These are phyloP conservation scores for Mandrillus leucophaeus DNA, from an alignment of 2,113 vertebrate genomes.

Conservation along the genomic window DNA sequence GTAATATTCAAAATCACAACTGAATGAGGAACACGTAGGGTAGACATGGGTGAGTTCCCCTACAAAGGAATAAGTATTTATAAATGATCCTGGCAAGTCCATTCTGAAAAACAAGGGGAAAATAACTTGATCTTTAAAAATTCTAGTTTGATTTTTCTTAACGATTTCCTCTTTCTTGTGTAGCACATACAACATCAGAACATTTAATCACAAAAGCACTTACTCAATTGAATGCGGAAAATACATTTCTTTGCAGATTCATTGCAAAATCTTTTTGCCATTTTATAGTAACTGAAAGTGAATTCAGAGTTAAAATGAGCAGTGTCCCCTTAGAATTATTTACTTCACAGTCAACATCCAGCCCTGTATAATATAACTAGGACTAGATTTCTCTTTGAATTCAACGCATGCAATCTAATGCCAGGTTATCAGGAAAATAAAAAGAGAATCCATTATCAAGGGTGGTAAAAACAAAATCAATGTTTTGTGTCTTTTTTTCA, in stretches of 20 bases:
- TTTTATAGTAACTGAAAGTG: slow-evolving; percentile 46
- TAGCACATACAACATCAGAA: slow-evolving; percentile 7
- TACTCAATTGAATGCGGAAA: neutral
- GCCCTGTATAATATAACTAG: neutral
- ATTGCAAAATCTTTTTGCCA: slow-evolving; percentile 14
- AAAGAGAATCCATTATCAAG: slow-evolving; percentile 48
- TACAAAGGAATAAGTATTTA: neutral
- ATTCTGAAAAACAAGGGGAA: neutral
- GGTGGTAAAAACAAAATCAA: slow-evolving; percentile 65
- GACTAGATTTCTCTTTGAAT: slow-evolving; percentile 44
- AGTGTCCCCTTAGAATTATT: slow-evolving; percentile 29
- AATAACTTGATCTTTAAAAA: slow-evolving; percentile 28
- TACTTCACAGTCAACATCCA: slow-evolving; percentile 33
- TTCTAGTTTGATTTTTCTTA: slow-evolving; percentile 12
- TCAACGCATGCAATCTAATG: slow-evolving; percentile 2
- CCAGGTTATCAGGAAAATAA: slow-evolving; percentile 52
- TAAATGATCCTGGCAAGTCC: neutral
- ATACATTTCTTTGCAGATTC: slow-evolving; percentile 22
- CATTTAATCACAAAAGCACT: slow-evolving; percentile 40
- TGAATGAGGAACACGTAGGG: neutral
- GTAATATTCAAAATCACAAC: slow-evolving; percentile 34
- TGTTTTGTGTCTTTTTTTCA: slow-evolving; percentile 34
- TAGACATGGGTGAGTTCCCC: neutral
- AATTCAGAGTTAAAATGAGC: slow-evolving; percentile 36
- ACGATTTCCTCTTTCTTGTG: slow-evolving; percentile 17